Conservation (phyloP, 2,113 vertebrate genomes). For the Cyprinodon variegatus region DNA sequence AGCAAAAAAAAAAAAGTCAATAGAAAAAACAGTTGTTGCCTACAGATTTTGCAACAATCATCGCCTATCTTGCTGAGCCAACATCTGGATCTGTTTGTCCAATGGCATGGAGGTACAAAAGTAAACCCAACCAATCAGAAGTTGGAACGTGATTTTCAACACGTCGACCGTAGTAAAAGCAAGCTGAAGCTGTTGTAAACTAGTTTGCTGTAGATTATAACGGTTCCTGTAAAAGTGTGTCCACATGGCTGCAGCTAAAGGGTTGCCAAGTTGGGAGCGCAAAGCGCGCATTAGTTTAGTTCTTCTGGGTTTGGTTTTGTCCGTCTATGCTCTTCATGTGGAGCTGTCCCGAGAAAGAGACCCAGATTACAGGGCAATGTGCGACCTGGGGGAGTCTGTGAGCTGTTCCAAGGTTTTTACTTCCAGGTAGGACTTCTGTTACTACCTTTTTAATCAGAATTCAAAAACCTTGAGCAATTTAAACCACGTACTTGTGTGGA, state of each 20-base stretch:
- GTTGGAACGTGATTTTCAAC: constrained; percentile 8
- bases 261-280: constrained; percentile 77
- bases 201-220: no score
- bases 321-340: constrained; percentile 84
- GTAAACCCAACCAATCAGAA: constrained; percentile 56
- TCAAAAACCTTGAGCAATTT: neutral
- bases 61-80: constrained; percentile 3
- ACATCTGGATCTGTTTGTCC: constrained; percentile 27
- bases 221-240: neutral
- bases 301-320: constrained; percentile 76
- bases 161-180: neutral
- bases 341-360: constrained; percentile 80
- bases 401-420: constrained; percentile 89
- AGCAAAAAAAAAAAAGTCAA: no score
- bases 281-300: constrained; percentile 69
- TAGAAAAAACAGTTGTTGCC: no score
- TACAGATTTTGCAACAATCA: neutral
- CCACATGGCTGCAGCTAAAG: constrained; percentile 33
- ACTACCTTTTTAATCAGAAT: neutral
- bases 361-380: constrained; percentile 82
- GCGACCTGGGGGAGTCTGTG: constrained; percentile 81
- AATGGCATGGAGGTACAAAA: constrained; percentile 43
- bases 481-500: neutral
- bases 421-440: constrained; percentile 76
- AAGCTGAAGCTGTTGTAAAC: neutral